These are phyloP conservation scores for Gavialis gangeticus DNA, from an alignment of 2,113 vertebrate species.

Conservation along the genomic window DNA sequence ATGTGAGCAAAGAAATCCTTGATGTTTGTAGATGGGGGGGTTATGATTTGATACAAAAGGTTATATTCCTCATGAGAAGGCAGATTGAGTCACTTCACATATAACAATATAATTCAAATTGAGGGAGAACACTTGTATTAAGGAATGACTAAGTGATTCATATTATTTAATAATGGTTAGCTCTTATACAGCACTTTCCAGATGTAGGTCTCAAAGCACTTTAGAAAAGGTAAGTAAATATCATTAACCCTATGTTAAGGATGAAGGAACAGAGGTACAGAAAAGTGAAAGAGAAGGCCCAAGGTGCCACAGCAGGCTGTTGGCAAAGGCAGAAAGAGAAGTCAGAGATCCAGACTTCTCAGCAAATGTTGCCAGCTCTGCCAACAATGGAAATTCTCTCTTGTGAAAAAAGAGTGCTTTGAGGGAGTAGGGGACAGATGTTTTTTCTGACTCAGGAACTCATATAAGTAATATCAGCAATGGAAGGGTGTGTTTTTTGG, in stretches of 20 bases:
- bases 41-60: slow-evolving; percentile 44
- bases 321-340: fast-evolving
- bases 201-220: neutral
- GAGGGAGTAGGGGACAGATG: fast-evolving
- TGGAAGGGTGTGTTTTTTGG: too few relatives aligned
- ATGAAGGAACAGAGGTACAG: neutral
- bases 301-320: neutral
- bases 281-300: neutral
- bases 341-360: neutral
- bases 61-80: slow-evolving; percentile 49
- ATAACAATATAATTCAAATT: slow-evolving; percentile 30
- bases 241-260: neutral
- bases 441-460: too few relatives aligned
- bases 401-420: neutral
- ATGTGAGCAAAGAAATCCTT: slow-evolving; percentile 28
- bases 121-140: slow-evolving; percentile 21
- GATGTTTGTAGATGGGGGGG: neutral
- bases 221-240: neutral
- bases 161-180: neutral
- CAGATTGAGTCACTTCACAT: slow-evolving; percentile 24
- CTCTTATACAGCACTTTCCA: fast-evolving
- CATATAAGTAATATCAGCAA: too few relatives aligned
- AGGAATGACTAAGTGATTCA: neutral
- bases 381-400: too few relatives aligned
- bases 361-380: neutral